phyloP scores from a whole-genome alignment of 2,888 invertebrate species.

The Dryadula phaetusa region DNA sequence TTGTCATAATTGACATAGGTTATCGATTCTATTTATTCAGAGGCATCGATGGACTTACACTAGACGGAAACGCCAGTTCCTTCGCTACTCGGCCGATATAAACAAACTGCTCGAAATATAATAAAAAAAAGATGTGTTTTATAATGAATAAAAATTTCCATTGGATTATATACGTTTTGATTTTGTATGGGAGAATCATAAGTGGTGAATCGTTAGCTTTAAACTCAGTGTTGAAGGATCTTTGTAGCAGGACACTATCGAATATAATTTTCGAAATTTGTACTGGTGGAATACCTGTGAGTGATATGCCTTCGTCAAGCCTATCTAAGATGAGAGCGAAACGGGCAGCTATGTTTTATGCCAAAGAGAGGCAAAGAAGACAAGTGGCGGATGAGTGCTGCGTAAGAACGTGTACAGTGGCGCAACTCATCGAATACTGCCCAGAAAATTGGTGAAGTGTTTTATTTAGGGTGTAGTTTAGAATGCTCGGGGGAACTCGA shows the following conservation, averaged over 20 bases:
- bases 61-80: constrained; percentile 75
- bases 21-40: constrained; percentile 77
- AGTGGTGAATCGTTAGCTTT: constrained; percentile 59
- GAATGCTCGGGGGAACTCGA: neutral
- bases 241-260: constrained; percentile 63
- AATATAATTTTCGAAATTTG: constrained; percentile 63
- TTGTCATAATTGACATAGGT: constrained; percentile 77
- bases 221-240: constrained; percentile 56
- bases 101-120: constrained; percentile 50
- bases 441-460: constrained; percentile 70
- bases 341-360: constrained; percentile 58
- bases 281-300: constrained; percentile 55
- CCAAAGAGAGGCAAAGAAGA: constrained; percentile 58
- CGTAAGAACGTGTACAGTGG: constrained; percentile 61
- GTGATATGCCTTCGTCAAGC: constrained; percentile 55
- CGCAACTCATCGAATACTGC: constrained; percentile 71
- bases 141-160: constrained; percentile 53
- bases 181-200: constrained; percentile 56
- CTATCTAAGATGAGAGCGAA: constrained; percentile 59
- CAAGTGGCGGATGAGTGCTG: constrained; percentile 71
- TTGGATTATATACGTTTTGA: constrained; percentile 56
- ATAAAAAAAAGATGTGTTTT: constrained; percentile 56
- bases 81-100: constrained; percentile 54
- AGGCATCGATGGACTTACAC: constrained; percentile 60
- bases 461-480: neutral